Evolutionary conservation across 2,797 vertebrate species (phyloP), one percentile per base, ranked within the genome.

Genomic region (Gallinago stenura): DNA sequence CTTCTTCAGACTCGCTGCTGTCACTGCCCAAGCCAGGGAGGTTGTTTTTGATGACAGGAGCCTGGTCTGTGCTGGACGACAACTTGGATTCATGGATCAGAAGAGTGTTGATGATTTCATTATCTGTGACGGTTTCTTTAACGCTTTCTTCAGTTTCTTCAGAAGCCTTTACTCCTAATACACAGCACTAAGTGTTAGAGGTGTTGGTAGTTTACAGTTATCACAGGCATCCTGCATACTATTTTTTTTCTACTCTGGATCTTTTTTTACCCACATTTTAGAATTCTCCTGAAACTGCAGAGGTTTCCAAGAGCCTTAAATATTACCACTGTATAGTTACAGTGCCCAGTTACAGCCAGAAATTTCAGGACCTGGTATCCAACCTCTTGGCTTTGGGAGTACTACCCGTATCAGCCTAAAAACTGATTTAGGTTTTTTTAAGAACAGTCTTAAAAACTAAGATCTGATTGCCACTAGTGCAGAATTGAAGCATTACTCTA

Each of bases 31-130:
- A 81, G 48, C 82, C 30, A 8, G 60, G 68, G 6, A 14, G 15
- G n/a, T 81, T 79, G 22, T n/a, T 89, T 90, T 72, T 85, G 31
- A 43, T 77, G 64, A 6, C 28, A 48, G 82, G 48, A 85, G 50
- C 31, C 25, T 76, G 71, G 4, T 71, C n/a, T 58, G 51, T 86
- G 28, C 57, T 79, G n/a, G 79, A 78, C 2, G 24, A 41, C 20
- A 83, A 57, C 92, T 96, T 97, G 31, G 58, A 79, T 86, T 98
- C 97, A 26, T 97, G 89, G 37, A 97, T 96, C 48, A 98, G 87
- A 48, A 98, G 97, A 54, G 94, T 97, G 84, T 88, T 94, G n/a
- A 97, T 91, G n/a, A 98, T 95, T 95, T 98, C 97, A 18, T 92
- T 92, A 30, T 95, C 60, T 1, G 33, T n/a, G 46, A 53, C 24